phyloP scores from a whole-genome alignment of 2,888 invertebrate species.

The Stenoptilia bipunctidactyla region DNA sequence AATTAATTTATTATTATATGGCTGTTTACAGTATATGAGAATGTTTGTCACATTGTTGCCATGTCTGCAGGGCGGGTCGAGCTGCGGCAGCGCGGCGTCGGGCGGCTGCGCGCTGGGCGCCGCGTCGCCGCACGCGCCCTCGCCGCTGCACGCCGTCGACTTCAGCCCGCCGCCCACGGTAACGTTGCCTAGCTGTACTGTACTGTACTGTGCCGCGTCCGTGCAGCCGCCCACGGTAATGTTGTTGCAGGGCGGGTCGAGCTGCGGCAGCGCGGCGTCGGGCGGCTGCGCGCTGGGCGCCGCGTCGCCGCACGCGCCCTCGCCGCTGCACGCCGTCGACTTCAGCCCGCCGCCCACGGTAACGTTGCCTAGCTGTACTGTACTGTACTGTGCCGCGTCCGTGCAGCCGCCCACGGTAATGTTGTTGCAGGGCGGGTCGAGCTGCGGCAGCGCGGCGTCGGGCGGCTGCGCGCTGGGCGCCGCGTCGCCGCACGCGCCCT shows the following conservation, averaged over 20 bases:
- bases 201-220: too few species aligned
- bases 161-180: constrained; percentile 75
- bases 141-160: constrained; percentile 78
- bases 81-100: constrained; percentile 36
- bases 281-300: constrained; percentile 81
- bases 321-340: constrained; percentile 78
- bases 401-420: not conserved
- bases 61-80: constrained; percentile 23
- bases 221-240: not conserved
- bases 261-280: constrained; percentile 36
- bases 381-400: too few species aligned
- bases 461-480: constrained; percentile 81
- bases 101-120: constrained; percentile 81
- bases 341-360: constrained; percentile 75
- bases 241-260: constrained; percentile 20
- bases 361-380: too few species aligned
- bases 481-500: constrained; percentile 79
- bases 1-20: too few species aligned
- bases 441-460: constrained; percentile 36
- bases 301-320: constrained; percentile 79
- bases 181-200: too few species aligned
- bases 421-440: constrained; percentile 19
- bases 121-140: constrained; percentile 79
- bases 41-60: too few species aligned
- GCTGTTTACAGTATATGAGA: too few species aligned